Evolutionary conservation across 2,888 invertebrate genomes (phyloP).

Genomic region (Hetaerina titia): DNA sequence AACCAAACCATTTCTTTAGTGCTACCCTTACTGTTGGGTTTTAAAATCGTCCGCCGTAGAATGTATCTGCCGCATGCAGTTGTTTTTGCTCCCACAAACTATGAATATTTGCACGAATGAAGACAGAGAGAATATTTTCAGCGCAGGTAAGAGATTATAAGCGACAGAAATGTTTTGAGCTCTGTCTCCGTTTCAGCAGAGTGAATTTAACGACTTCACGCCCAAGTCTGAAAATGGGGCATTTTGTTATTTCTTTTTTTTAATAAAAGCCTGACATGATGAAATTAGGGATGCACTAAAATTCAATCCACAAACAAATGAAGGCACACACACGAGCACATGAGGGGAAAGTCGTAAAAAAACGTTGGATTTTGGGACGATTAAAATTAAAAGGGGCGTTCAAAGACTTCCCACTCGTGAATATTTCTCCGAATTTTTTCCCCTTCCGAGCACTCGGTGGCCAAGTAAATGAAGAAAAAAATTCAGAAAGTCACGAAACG

Average conservation of each 20-base stretch:
- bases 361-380: neutral
- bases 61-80: too few relatives aligned
- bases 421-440: too few relatives aligned
- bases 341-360: neutral
- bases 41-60: too few relatives aligned
- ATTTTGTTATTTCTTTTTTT: neutral
- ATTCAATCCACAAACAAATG: constrained; percentile 11
- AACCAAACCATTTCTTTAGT: too few relatives aligned
- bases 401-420: neutral
- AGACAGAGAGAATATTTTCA: too few relatives aligned
- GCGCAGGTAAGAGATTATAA: too few relatives aligned
- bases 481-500: neutral
- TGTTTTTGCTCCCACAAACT: too few relatives aligned
- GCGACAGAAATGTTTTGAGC: neutral
- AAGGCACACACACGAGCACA: neutral
- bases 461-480: constrained; percentile 20
- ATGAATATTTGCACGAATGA: too few relatives aligned
- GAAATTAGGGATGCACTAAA: constrained; percentile 28
- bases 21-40: too few relatives aligned
- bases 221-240: neutral
- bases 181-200: neutral
- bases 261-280: neutral
- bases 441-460: neutral
- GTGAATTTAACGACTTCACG: neutral
- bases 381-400: neutral